A percentile compares a stretch with the other conserved stretches of the same genome.
phyloP scores from a whole-genome alignment of 2,797 vertebrate genomes.

The Siniperca obscura region DNA sequence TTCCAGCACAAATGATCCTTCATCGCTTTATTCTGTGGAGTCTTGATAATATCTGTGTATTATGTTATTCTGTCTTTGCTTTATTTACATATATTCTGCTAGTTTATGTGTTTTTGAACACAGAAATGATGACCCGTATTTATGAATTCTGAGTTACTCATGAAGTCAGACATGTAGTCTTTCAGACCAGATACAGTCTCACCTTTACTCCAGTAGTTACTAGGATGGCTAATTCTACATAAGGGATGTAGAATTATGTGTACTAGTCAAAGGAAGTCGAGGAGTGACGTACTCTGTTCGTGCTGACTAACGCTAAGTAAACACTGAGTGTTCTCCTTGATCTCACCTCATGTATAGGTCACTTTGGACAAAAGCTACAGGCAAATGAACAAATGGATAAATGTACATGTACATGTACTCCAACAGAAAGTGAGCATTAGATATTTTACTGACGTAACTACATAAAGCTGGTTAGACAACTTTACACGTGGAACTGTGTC shows the following conservation, averaged over 20 bases:
- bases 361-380: neutral
- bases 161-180: too few relatives aligned
- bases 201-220: neutral
- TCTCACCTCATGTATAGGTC: neutral
- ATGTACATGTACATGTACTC: neutral
- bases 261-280: too few relatives aligned
- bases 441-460: neutral
- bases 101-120: too few relatives aligned
- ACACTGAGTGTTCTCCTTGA: neutral
- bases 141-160: too few relatives aligned
- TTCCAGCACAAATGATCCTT: too few relatives aligned
- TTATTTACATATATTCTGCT: too few relatives aligned
- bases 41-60: too few relatives aligned
- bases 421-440: neutral
- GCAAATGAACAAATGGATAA: neutral
- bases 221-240: neutral
- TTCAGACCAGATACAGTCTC: neutral
- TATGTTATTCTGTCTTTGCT: too few relatives aligned
- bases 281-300: neutral
- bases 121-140: too few relatives aligned
- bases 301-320: neutral
- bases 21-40: too few relatives aligned
- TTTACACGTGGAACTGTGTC: neutral
- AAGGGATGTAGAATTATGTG: neutral
- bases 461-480: constrained; percentile 7